Percentiles rank a stretch among this genome's conserved stretches.
Evolutionary conservation across 2,113 vertebrate species (phyloP).

Genomic region (Pluvialis apricaria): DNA sequence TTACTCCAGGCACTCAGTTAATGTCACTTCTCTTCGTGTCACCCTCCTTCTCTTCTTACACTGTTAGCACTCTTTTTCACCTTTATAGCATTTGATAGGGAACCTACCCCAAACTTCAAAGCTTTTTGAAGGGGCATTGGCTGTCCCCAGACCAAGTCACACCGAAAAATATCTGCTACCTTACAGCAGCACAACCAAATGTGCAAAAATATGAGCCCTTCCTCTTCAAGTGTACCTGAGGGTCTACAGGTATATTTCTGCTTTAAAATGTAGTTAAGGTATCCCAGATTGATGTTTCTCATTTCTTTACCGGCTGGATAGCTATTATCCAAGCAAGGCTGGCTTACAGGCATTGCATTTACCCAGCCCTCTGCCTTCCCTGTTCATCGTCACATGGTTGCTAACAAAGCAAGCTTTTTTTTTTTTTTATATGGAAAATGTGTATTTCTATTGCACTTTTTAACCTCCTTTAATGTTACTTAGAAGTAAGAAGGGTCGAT

Average conservation of each 20-base stretch:
- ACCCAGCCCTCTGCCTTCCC: not conserved
- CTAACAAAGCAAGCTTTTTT: not conserved
- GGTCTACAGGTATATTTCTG: not conserved
- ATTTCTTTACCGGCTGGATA: not conserved
- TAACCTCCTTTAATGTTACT: not conserved
- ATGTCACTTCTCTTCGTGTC: accelerated
- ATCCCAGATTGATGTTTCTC: not conserved
- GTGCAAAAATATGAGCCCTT: not conserved
- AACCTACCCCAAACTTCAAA: not conserved
- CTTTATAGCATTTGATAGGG: not conserved
- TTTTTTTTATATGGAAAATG: not conserved
- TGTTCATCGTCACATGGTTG: accelerated
- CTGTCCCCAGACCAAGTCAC: not conserved
- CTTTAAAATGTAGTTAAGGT: slow-evolving; percentile 16
- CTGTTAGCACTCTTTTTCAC: not conserved
- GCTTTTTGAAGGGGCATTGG: not conserved
- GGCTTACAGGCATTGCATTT: not conserved
- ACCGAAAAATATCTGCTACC: not conserved
- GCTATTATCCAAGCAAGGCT: not conserved
- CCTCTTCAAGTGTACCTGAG: not conserved
- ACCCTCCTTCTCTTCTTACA: not conserved
- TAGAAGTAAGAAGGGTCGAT: not conserved
- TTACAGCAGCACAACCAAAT: not conserved
- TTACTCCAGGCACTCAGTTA: not conserved
- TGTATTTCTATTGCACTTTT: not conserved